Conservation (phyloP, 2,113 vertebrate species). For the Cnemophilus loriae region DNA sequence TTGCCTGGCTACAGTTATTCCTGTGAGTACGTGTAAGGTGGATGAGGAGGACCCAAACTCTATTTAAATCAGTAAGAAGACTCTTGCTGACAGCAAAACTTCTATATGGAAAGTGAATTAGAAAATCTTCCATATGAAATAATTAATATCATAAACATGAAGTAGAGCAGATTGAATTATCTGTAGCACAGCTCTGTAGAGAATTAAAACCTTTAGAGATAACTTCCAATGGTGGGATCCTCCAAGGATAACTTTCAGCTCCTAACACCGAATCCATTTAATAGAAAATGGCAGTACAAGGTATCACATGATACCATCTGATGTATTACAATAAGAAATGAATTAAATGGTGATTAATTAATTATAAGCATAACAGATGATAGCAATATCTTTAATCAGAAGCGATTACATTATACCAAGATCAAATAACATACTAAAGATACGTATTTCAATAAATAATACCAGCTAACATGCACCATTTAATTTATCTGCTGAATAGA, state of each 20-base stretch:
- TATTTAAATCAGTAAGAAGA: not conserved
- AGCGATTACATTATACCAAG: not conserved
- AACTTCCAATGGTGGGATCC: not conserved
- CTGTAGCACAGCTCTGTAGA: not conserved
- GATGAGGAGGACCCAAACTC: not conserved
- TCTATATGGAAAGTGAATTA: not conserved
- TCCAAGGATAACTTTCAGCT: not conserved
- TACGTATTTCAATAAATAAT: not conserved
- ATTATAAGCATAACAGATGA: not conserved
- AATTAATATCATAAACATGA: not conserved
- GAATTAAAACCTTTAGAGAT: not conserved
- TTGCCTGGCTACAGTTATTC: not conserved
- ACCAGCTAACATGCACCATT: not conserved
- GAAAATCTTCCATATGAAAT: not conserved
- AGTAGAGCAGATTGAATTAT: not conserved
- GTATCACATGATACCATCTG: not conserved
- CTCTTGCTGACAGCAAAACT: not conserved
- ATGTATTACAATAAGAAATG: not conserved
- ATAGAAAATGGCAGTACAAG: not conserved
- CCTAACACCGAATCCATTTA: not conserved
- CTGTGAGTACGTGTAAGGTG: accelerated
- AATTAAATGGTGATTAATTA: conserved; percentile 35
- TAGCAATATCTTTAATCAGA: conserved; percentile 17
- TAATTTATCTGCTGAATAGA: not conserved
- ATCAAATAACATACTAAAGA: not conserved